Conservation (phyloP, 2,797 vertebrate genomes). For the Melanotaenia boesemani region DNA sequence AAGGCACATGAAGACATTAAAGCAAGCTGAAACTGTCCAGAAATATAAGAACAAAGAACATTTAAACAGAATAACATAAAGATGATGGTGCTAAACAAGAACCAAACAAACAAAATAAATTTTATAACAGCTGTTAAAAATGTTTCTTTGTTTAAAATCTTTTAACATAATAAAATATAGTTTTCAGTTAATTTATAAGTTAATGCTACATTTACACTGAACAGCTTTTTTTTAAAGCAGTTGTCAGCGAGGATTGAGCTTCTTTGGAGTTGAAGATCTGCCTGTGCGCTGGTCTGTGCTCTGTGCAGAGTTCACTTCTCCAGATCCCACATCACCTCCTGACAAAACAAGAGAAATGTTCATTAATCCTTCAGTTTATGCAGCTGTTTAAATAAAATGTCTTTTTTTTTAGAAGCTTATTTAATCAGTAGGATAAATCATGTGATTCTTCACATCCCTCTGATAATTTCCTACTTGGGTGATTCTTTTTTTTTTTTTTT, state of each 20-base stretch:
- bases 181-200: constrained; percentile 82
- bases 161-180: constrained; percentile 85
- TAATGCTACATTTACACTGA: constrained; percentile 85
- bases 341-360: constrained; percentile 47
- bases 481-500: constrained; percentile 48
- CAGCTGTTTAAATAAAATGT: background rate
- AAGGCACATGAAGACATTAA: constrained; percentile 38
- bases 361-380: background rate
- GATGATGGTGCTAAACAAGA: constrained; percentile 40
- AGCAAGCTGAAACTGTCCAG: background rate
- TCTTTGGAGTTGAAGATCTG: constrained; percentile 83
- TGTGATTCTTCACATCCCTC: background rate
- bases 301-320: constrained; percentile 84
- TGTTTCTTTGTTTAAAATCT: constrained; percentile 35
- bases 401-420: background rate
- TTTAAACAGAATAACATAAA: constrained; percentile 25
- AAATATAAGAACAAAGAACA: constrained; percentile 9
- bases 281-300: constrained; percentile 82
- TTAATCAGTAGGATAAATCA: no score
- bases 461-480: background rate
- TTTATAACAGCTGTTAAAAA: constrained; percentile 72
- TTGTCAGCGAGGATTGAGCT: constrained; percentile 93
- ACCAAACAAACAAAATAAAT: constrained; percentile 40
- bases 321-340: constrained; percentile 90
- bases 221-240: constrained; percentile 34